Base-by-base conservation (phyloP, 2,113 vertebrate species). In the Tonatia bakeri region DNA sequence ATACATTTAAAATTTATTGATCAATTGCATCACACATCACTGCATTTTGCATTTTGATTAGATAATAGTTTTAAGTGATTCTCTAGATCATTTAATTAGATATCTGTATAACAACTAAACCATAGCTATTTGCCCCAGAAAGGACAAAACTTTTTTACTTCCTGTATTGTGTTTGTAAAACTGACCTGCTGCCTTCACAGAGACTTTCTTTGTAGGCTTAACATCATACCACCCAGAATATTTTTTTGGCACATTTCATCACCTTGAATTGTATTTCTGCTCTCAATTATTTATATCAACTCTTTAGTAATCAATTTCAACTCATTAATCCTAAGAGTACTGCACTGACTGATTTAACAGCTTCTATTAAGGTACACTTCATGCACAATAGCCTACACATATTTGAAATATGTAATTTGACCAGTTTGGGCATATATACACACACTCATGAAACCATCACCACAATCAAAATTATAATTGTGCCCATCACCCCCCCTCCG, bases 41-140 rank as follows among this genome's bases (percentile, higher is more conserved):
- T 98, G 96, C 91, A 96, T 98, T 97, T 98, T 98, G 61, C 87
- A 98, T 97, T 97, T 98, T 98, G 77, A 98, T 98, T 96, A 98
- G 86, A 93, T 96, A 87, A 96, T 97, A 96, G 84, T 97, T 97
- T 83, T 96, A 22, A 94, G 80, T 95, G 83, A 96, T 96, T 97
- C 94, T 98, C 91, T 98, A 95, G 84, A 98, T 98, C 97, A 98
- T 98, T 98, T 97, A 83, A 98, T 94, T 95, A 97, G 95, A 96
- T 0, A 0, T 86, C 79, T 83, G 94, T 72, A 85, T 92, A 98
- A 97, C 33, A 94, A 85, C 52, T 90, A 97, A 95, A 92, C 77
- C 40, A 96, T 88, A 69, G 6, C 82, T 83, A 97, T 94, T 82
- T 98, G 86, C 82, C 33, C 40, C 33, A 93, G 84, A 94, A 96